These are phyloP conservation scores for Clunio marinus DNA, from an alignment of 2,888 invertebrate genomes.

Conservation along the genomic window DNA sequence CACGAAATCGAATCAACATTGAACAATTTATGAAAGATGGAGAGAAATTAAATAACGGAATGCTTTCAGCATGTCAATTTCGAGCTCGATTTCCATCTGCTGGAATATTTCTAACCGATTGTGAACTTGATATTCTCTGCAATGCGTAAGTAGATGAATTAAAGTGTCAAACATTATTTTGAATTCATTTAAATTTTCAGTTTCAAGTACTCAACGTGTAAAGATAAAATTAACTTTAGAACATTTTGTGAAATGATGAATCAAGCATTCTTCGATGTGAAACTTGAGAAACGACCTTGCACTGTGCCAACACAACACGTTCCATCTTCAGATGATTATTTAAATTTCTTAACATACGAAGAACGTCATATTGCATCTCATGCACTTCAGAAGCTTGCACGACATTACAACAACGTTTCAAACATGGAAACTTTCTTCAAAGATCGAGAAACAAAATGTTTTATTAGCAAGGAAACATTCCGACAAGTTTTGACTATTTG, in stretches of 20 bases:
- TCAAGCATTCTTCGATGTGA: constrained; percentile 63
- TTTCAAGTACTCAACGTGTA: too few relatives aligned
- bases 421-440: constrained; percentile 66
- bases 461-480: constrained; percentile 60
- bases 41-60: constrained; percentile 61
- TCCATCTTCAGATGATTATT: constrained; percentile 61
- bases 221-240: too few relatives aligned
- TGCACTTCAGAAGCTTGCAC: constrained; percentile 65
- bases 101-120: constrained; percentile 60
- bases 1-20: constrained; percentile 63
- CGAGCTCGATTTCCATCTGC: constrained; percentile 64
- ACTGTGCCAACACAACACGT: constrained; percentile 66
- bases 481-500: constrained; percentile 61
- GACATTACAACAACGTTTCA: constrained; percentile 61
- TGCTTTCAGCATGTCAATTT: constrained; percentile 64
- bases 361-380: constrained; percentile 61
- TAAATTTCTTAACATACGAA: constrained; percentile 68
- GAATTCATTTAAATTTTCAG: too few relatives aligned
- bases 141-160: too few relatives aligned
- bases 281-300: constrained; percentile 64
- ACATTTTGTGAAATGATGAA: constrained; percentile 66
- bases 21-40: constrained; percentile 64
- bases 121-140: constrained; percentile 66
- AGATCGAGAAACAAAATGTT: constrained; percentile 62
- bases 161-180: too few relatives aligned